Conservation (phyloP, 2,797 vertebrate species). For the Picus viridis region DNA sequence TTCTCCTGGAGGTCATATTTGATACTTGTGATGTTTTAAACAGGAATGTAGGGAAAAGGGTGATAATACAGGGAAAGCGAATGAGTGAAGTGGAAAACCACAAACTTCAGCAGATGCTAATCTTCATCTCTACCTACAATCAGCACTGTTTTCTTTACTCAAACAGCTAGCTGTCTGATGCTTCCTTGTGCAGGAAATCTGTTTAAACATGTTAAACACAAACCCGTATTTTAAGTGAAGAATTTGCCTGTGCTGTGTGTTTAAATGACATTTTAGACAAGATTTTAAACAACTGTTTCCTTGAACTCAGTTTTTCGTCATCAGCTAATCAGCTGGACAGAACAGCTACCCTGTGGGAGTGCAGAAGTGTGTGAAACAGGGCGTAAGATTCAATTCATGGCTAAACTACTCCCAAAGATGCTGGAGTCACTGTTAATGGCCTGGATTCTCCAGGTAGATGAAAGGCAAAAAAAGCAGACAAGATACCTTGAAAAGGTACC, state of each 20-base stretch:
- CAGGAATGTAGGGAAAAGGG: neutral
- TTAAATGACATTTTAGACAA: neutral
- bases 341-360: neutral
- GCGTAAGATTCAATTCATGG: neutral
- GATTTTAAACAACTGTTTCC: neutral
- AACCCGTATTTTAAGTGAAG: neutral
- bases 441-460: neutral
- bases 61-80: neutral
- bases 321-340: conserved; percentile 4
- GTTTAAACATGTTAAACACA: neutral
- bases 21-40: neutral
- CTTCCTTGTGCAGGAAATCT: neutral
- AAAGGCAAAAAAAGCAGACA: neutral
- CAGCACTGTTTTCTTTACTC: neutral
- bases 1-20: neutral
- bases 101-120: neutral
- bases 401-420: conserved; percentile 19
- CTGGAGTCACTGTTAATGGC: neutral
- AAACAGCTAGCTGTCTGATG: neutral
- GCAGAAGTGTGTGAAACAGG: neutral
- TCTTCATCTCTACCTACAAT: neutral
- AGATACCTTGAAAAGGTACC: neutral
- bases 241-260: neutral
- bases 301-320: neutral
- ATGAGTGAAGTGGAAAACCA: neutral